phyloP scores from a whole-genome alignment of 1,140 invertebrate species.

The Drosophila kohkoa region DNA sequence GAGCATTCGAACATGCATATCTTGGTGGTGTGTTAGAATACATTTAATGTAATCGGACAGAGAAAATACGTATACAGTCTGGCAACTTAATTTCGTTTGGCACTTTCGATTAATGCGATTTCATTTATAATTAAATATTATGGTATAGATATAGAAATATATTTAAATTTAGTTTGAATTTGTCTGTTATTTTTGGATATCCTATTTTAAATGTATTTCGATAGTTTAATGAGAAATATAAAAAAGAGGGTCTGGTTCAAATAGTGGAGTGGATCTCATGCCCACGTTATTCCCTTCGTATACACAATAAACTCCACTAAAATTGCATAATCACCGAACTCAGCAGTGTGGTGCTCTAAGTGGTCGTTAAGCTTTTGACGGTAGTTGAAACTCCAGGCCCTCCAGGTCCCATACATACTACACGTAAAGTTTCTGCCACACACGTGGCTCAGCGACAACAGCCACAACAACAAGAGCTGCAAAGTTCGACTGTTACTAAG shows the following conservation, averaged over 20 bases:
- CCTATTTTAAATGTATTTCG: no score
- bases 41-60: background rate
- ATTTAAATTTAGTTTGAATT: no score
- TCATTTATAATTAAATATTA: no score
- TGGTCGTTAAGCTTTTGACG: conserved; percentile 51
- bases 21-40: background rate
- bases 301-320: conserved; percentile 26
- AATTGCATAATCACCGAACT: conserved; percentile 44
- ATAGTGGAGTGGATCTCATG: no score
- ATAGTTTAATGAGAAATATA: no score
- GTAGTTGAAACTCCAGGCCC: conserved; percentile 30
- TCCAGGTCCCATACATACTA: background rate
- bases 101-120: no score
- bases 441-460: conserved; percentile 24
- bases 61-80: no score
- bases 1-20: conserved; percentile 19
- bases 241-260: no score
- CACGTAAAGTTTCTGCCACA: conserved; percentile 48
- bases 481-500: conserved; percentile 42
- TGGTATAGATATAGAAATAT: no score
- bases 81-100: no score
- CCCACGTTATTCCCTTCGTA: no score
- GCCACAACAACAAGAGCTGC: conserved; percentile 21
- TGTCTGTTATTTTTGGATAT: no score
- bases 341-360: conserved; percentile 37